Evolutionary conservation across 2,888 invertebrate species (phyloP).

Genomic region (Cantharis lateralis): DNA sequence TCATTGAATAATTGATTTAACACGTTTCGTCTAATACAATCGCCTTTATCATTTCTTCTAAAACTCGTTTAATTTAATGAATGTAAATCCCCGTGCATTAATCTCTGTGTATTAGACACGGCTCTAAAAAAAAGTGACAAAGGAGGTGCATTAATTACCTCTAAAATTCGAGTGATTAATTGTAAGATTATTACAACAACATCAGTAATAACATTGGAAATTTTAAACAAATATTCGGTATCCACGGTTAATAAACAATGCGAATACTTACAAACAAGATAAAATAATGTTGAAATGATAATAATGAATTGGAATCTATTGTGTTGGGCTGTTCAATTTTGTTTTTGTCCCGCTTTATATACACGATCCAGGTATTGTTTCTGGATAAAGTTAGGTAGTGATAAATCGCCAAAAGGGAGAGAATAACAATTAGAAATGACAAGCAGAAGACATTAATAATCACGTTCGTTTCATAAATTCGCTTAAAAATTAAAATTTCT

Average conservation of each 20-base stretch:
- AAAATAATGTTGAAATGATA: constrained; percentile 3
- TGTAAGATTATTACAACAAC: not conserved
- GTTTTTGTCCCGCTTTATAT: constrained; percentile 12
- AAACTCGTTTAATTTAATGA: not conserved
- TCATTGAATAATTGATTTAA: not conserved
- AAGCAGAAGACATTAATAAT: constrained; percentile 31
- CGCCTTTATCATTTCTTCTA: not conserved
- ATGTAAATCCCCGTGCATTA: not conserved
- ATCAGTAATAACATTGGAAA: not conserved
- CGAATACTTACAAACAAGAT: not conserved
- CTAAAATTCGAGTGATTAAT: not conserved
- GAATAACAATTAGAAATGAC: constrained; percentile 30
- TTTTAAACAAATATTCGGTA: not conserved
- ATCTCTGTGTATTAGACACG: not conserved
- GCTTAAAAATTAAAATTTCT: constrained; percentile 31
- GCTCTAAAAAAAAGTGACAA: not conserved
- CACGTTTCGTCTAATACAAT: not conserved
- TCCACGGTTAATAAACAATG: not conserved
- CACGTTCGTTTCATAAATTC: constrained; percentile 25
- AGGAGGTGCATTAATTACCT: not conserved
- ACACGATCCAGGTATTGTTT: constrained; percentile 16
- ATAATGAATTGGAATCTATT: not conserved
- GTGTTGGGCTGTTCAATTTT: constrained; percentile 8
- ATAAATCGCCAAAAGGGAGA: constrained; percentile 23
- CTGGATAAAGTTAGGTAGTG: constrained; percentile 17